Evolutionary conservation across 2,113 vertebrate genomes (phyloP).

Genomic region (Clarias gariepinus): DNA sequence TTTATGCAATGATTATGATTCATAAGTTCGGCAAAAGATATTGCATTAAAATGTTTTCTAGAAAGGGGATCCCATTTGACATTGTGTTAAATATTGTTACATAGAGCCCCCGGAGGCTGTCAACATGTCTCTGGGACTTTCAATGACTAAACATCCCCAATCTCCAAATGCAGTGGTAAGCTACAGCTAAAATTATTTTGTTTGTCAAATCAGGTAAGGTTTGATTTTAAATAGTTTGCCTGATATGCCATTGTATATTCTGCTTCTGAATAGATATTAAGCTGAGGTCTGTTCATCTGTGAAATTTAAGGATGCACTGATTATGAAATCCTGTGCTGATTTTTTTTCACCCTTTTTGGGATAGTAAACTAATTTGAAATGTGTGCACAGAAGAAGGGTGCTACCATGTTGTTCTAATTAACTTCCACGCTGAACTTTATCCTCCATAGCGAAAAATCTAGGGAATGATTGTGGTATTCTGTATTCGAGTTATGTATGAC

Average conservation of each 20-base stretch:
- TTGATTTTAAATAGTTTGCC: neutral
- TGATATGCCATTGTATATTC: neutral
- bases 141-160: slow-evolving; percentile 54
- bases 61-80: neutral
- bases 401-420: too few relatives aligned
- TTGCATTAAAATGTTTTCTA: neutral
- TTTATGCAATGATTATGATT: neutral
- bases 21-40: neutral
- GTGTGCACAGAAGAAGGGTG: too few relatives aligned
- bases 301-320: neutral
- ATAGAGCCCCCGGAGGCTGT: slow-evolving; percentile 60
- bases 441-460: too few relatives aligned
- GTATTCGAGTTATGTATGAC: too few relatives aligned
- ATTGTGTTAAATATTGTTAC: neutral
- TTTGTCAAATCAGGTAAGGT: neutral
- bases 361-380: too few relatives aligned
- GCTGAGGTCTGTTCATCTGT: neutral
- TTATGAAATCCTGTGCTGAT: too few relatives aligned
- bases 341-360: too few relatives aligned
- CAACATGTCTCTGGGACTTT: slow-evolving; percentile 73
- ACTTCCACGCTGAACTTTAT: too few relatives aligned
- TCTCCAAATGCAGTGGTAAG: slow-evolving; percentile 62
- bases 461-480: too few relatives aligned
- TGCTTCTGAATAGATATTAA: neutral
- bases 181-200: neutral